These are phyloP conservation scores for Ceyx melanurus DNA, from an alignment of 2,113 vertebrate species.

Conservation along the genomic window DNA sequence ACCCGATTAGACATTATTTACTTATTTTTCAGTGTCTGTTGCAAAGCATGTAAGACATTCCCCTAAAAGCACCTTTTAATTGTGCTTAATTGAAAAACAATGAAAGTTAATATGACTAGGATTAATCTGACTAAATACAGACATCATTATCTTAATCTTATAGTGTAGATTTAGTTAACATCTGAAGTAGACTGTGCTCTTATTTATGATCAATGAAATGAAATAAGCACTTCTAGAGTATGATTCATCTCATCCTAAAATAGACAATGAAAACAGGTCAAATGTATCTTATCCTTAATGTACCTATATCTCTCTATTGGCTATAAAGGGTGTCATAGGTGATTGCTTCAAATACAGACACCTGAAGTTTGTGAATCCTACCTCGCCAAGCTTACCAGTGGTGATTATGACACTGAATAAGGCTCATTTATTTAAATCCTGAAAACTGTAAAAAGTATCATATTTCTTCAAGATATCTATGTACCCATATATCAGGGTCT, in stretches of 20 bases:
- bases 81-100: not conserved
- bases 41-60: not conserved
- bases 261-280: not conserved
- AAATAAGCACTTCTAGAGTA: not conserved
- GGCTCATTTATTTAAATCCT: not conserved
- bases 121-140: not conserved
- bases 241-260: constrained; percentile 26
- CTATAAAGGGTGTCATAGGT: not conserved
- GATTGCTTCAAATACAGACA: not conserved
- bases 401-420: not conserved
- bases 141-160: not conserved
- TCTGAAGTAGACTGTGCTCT: not conserved
- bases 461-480: not conserved
- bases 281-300: not conserved
- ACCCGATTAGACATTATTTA: not conserved
- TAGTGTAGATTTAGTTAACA: not conserved
- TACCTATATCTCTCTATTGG: not conserved
- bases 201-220: not conserved
- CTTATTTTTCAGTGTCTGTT: not conserved
- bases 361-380: not conserved
- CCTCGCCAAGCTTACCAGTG: not conserved
- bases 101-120: not conserved
- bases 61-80: not conserved
- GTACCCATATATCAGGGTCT: not conserved
- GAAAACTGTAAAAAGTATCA: not conserved